Evolutionary conservation across 2,797 vertebrate species (phyloP), one percentile per base, ranked within the genome.

Genomic region (Periparus ater): DNA sequence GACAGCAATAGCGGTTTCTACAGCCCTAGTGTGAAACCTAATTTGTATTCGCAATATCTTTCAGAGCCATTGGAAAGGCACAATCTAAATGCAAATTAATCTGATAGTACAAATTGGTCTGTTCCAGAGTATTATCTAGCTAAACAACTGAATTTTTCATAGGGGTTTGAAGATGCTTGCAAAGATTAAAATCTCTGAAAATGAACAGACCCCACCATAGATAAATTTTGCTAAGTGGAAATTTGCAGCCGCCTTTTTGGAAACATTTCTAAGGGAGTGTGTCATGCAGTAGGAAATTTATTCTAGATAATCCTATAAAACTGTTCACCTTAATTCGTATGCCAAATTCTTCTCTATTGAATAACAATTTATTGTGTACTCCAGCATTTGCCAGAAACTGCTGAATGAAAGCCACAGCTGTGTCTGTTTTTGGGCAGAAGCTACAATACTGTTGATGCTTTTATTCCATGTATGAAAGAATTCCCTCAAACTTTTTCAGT

Each of bases 331-430:
- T 93, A 78, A 86, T 88, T 90, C 93, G 47, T 19, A 94, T 32
- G 96, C 96, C 97, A 97, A 97, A 92, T 95, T 85, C 89, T 95
- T 93, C 89, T 96, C 91, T 95, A 94, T 79, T 96, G 95, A 97
- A 82, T 95, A 97, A 71, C 85, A 93, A 87, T 90, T 93, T 95
- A 95, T 85, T 62, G 75, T 89, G 86, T 88, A 91, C 14, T 82
- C 48, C 62, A 67, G 70, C 15, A 51, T 54, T 88, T 96, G 96
- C 93, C 91, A 97, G 95, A 91, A 94, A 78, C 21, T 40, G 26
- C 79, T 96, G 96, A 96, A 95, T 85, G 73, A 91, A 93, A 94
- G 92, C 93, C 94, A 96, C 85, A 58, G 76, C 21, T 36, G 53
- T 68, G 78, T 74, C 88, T 94, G 86, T 91, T 92, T 53, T 25